Evolutionary conservation across 2,113 vertebrate genomes (phyloP).

Genomic region (Limnothrissa miodon): DNA sequence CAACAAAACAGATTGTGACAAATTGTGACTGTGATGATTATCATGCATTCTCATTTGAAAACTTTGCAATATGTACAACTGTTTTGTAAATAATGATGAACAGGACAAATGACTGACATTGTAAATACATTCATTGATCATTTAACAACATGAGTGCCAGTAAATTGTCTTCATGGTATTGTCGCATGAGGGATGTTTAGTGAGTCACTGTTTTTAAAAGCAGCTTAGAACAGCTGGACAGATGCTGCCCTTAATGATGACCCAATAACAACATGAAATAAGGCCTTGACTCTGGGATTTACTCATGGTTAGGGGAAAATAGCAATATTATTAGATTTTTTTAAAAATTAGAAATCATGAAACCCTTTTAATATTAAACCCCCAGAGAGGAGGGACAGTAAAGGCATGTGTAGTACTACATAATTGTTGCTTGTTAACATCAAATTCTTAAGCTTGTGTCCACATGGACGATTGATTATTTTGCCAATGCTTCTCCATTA

Average conservation of each 20-base stretch:
- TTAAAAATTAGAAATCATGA: not conserved
- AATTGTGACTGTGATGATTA: too few relatives aligned
- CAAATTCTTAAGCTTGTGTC: not conserved
- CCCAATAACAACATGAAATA: not conserved
- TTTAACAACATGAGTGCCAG: not conserved
- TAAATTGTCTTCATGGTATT: not conserved
- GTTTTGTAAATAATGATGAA: too few relatives aligned
- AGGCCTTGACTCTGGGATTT: not conserved
- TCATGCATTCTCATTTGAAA: too few relatives aligned
- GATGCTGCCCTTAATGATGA: not conserved
- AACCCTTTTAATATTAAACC: not conserved
- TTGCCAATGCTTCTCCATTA: not conserved
- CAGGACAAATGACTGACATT: not conserved
- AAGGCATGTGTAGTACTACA: not conserved
- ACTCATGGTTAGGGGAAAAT: not conserved
- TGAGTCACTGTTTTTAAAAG: not conserved
- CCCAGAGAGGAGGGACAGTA: not conserved
- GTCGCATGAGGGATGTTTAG: not conserved
- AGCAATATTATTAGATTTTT: not conserved
- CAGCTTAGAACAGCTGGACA: slow-evolving; percentile 2
- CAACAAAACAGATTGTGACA: not conserved
- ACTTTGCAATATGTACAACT: too few relatives aligned
- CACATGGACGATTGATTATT: not conserved
- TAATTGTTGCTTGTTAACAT: not conserved
- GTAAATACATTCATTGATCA: not conserved